Base-by-base conservation (phyloP, 2,888 invertebrate species). In the Slavum lentiscoides region DNA sequence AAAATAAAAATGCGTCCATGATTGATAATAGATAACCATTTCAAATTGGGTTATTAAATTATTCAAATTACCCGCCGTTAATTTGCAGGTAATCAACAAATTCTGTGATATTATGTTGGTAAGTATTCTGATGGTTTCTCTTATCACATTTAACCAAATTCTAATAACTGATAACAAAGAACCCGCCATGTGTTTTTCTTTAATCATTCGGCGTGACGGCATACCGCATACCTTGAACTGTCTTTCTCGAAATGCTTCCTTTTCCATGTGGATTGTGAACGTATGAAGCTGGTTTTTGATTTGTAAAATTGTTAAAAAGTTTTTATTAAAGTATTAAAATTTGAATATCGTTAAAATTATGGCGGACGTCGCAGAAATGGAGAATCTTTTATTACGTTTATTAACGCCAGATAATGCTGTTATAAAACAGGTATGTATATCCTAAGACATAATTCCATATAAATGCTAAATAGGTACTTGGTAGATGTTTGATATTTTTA, bases 401-500 rank as follows among this genome's bases (percentile, higher is more conserved):
- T 62, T 80, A 30, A 64, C 55, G 7, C 64, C 80, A 17, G 23
- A 80, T 68, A 80, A 80, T 49, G 39, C 72, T 7, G 64, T 72
- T 64, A 70, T 80, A 64, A 64, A 64, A 64, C 64, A 58, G 55
- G 80, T 80, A 80, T 49, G 1, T 62, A 68, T 23, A 4, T 55
- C 11, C 9, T 30, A 19, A n/a, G n/a, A 8, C 9, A 6, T n/a
- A 6, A 19, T 19, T 8, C 30, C 30, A 30, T 30, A 30, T 30
- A 30, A 30, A 30, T 30, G 30, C 30, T 30, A 30, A 30, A 1
- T n/a, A n/a, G 6, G 9, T 43, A 43, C 8, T 43, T 9, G 9
- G 43, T 43, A 9, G 6, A 43, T 9, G 9, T 9, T 9, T 43
- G 43, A 43, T 21, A 21, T n/a, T 69, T 21, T 68, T 68, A 4